Base-by-base conservation (phyloP, 2,113 vertebrate genomes). In the Collichthys lucidus region DNA sequence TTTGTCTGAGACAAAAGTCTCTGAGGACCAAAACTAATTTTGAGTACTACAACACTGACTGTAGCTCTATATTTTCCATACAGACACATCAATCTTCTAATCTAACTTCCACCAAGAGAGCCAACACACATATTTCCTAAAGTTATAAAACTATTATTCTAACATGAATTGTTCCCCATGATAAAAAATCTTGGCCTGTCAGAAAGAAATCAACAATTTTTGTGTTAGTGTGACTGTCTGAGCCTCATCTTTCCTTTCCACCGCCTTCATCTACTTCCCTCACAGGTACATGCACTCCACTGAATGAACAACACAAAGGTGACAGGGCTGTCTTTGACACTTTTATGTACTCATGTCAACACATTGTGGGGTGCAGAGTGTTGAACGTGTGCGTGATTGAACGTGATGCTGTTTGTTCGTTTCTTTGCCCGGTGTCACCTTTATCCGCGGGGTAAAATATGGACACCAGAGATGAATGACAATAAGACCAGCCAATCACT, bases 401-500 rank as follows among this genome's bases (percentile, higher is more conserved):
- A 24, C 17, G 50, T 44, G 50, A n/a, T 14, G 57, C 26, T 16
- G 55, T 31, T 35, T 86, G 88, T 82, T 87, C 66, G 49, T 63
- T 63, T 31, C 22, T 76, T 5, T 5, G 47, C 24, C 76, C 10
- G 0, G 72, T 66, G 68, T 80, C 82, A 73, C 68, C 40, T 86
- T 66, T 46, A 66, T 52, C 17, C 76, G 79, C 68, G 67, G 16
- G n/a, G 46, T 70, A 53, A 79, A 77, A 63, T 44, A 70, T 24
- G 62, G 70, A 57, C 20, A 47, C 64, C 84, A 69, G 83, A 42
- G 78, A 71, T 83, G 82, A 90, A 91, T 85, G 85, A 68, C 77
- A 80, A 81, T 74, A 70, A 81, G 67, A 84, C 4, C 83, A 84
- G 62, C 83, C 88, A 83, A 85, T 90, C 85, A 63, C 65, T 79